Conservation (phyloP, 2,113 vertebrate genomes). For the Manacus vitellinus region DNA sequence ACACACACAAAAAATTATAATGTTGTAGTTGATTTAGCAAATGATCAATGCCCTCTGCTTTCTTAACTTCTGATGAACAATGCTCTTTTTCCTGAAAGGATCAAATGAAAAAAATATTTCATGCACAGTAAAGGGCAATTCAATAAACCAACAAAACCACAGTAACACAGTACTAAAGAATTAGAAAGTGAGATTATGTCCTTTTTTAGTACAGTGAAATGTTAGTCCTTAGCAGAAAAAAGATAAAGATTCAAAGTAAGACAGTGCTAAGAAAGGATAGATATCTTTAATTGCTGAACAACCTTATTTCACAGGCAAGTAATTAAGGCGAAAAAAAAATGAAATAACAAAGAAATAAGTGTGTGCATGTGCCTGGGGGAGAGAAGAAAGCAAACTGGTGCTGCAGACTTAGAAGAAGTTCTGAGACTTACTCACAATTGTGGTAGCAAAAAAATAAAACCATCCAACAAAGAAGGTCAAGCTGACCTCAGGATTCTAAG, state of each 20-base stretch:
- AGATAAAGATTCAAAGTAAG: not conserved
- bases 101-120: not conserved
- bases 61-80: conserved; percentile 32
- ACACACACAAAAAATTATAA: not conserved
- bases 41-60: not conserved
- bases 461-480: conserved; percentile 73
- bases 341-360: not conserved
- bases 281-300: not conserved
- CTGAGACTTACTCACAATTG: conserved; percentile 37
- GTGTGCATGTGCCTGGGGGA: not conserved
- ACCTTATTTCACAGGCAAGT: not conserved
- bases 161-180: not conserved
- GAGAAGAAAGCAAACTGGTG: not conserved
- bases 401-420: conserved; percentile 12
- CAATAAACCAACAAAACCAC: not conserved
- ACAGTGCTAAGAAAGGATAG: not conserved
- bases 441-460: conserved; percentile 7
- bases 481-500: conserved; percentile 64
- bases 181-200: not conserved
- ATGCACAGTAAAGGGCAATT: not conserved
- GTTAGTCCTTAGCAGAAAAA: not conserved
- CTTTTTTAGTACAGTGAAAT: not conserved
- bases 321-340: not conserved
- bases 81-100: not conserved
- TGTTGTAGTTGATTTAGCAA: not conserved